Percentiles rank a stretch among this genome's conserved stretches.
Conservation (phyloP, 2,888 invertebrate species). For the Brachynemurus nebulosus region DNA sequence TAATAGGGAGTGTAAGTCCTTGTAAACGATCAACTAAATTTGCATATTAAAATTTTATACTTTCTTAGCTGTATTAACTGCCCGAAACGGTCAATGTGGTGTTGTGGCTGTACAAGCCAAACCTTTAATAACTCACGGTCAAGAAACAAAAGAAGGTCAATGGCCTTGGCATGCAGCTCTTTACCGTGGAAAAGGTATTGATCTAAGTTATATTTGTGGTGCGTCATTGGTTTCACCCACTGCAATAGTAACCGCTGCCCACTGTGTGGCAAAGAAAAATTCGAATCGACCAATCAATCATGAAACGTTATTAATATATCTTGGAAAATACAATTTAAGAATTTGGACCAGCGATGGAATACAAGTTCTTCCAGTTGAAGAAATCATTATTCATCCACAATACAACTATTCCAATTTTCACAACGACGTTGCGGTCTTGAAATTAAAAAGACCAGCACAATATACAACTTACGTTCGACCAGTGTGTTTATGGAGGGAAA, state of each 20-base stretch:
- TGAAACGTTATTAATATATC: conserved; percentile 24
- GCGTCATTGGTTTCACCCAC: conserved; percentile 24
- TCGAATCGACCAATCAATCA: conserved; percentile 21
- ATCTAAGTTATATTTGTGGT: conserved; percentile 28
- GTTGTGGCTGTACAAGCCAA: conserved; percentile 35
- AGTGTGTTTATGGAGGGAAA: conserved; percentile 27
- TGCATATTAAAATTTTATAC: background rate
- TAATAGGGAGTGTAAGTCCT: background rate
- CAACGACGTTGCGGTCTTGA: conserved; percentile 28
- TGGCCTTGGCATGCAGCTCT: conserved; percentile 57
- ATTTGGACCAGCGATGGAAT: conserved; percentile 28
- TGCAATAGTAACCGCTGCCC: conserved; percentile 28
- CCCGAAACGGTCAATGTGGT: conserved; percentile 30
- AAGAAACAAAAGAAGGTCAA: conserved; percentile 43
- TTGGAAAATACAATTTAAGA: conserved; percentile 25
- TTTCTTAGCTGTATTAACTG: background rate
- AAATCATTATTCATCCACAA: conserved; percentile 25
- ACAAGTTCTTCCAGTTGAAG: conserved; percentile 26
- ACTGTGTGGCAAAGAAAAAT: conserved; percentile 26
- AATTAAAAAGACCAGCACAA: conserved; percentile 22
- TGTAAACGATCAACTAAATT: too few species aligned
- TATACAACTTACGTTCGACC: conserved; percentile 28
- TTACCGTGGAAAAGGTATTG: conserved; percentile 35
- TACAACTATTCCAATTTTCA: conserved; percentile 25
- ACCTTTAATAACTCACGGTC: conserved; percentile 44